phyloP scores from a whole-genome alignment of 1,140 invertebrate species.

The Heliothis virescens region DNA sequence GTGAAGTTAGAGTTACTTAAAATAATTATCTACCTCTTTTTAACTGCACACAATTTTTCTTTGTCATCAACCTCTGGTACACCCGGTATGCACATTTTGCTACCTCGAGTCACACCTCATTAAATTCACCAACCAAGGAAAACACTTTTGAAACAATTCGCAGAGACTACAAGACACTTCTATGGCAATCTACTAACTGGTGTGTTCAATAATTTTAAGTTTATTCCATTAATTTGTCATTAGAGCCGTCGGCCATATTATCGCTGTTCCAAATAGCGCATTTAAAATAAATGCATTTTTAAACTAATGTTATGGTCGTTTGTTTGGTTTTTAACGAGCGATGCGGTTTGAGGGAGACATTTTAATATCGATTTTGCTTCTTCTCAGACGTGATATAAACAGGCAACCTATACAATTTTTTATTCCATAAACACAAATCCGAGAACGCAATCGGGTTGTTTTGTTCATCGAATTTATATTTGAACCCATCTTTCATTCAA shows the following conservation, averaged over 20 bases:
- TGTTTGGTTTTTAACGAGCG: conserved; percentile 46
- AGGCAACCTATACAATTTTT: too few species aligned
- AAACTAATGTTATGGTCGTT: conserved; percentile 49
- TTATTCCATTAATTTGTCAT: conserved; percentile 79
- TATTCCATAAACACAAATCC: too few species aligned
- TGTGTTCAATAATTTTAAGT: conserved; percentile 62
- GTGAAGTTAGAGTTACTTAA: too few species aligned
- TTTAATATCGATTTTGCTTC: neutral
- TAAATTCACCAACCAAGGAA: conserved; percentile 19
- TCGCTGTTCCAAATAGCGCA: conserved; percentile 75
- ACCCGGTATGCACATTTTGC: conserved; percentile 64
- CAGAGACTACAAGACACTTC: conserved; percentile 40
- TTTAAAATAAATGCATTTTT: conserved; percentile 69
- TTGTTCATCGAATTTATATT: neutral
- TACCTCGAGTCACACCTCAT: conserved; percentile 32
- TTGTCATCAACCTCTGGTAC: conserved; percentile 39
- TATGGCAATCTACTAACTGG: conserved; percentile 45
- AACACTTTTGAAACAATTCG: conserved; percentile 13
- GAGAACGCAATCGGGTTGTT: neutral
- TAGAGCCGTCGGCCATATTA: conserved; percentile 67
- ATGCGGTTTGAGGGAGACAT: neutral
- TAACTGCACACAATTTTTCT: conserved; percentile 61
- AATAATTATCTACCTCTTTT: conserved; percentile 64
- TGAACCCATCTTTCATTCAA: neutral
- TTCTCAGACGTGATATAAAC: neutral